Evolutionary conservation across 1,140 invertebrate genomes (phyloP), one percentile per base, ranked within the genome.

Genomic region (Drosophila novamexicana): DNA sequence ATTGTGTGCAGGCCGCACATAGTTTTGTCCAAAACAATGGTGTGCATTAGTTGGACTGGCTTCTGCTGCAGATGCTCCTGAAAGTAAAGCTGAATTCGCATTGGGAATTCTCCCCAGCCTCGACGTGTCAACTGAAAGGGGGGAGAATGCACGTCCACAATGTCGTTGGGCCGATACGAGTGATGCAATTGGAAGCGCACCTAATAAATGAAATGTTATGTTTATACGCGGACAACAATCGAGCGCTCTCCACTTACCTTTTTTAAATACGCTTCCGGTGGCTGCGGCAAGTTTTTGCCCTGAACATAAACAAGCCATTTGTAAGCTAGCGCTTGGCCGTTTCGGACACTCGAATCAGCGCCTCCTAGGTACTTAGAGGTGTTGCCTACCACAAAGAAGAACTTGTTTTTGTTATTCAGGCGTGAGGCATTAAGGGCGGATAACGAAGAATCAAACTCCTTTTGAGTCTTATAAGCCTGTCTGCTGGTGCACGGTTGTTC

Each of bases 91-190:
- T 97, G 96, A 7, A 97, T 94, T 69, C 96, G 93, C 14, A 97
- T 93, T 1, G 96, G 96, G 93, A 98, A 98, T 93, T 98, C 97
- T 12, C 97, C 97, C 97, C 97, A 98, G 16, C 97, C 97, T 54
- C 96, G 93, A 49, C 97, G 94, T 0, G 95, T 95, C 49, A 98
- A 90, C 90, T 97, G 96, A 94, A 97, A 98, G 7, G 97, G 97
- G 0, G 95, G 94, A 40, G 94, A 93, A 52, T 95, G 96, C 7
- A 98, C 93, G 92, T 97, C 95, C 6, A 98, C 95, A 44, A 97
- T 94, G 91, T 98, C 97, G 93, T 97, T 96, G n/a, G 97, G 97
- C 58, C 95, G 95, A 93, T 98, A 98, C 47, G 96, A 97, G 32
- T 96, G 95, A 93, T 98, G 97, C 22, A 98, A 93, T 75, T 96